Percentiles rank a stretch among this genome's conserved stretches.
Evolutionary conservation across 1,140 invertebrate species (phyloP).

Genomic region (Panagrolaimus sp.): DNA sequence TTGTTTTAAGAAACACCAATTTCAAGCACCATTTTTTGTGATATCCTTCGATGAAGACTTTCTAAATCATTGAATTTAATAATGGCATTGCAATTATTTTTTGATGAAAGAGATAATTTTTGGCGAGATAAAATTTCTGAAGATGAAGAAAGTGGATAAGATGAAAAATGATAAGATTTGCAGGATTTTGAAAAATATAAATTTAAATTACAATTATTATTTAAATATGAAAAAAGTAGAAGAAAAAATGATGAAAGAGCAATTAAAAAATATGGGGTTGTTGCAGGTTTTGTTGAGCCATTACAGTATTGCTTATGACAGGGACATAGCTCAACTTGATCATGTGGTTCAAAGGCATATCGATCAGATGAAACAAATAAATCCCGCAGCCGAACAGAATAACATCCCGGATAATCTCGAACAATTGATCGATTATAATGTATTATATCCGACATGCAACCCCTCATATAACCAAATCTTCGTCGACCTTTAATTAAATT

Average conservation of each 20-base stretch:
- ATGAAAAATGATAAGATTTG: no score
- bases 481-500: conserved; percentile 52
- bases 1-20: no score
- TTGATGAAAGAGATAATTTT: no score
- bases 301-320: conserved; percentile 45
- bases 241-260: neutral
- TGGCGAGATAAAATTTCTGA: no score
- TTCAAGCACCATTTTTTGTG: no score
- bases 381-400: conserved; percentile 36
- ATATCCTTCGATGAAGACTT: no score
- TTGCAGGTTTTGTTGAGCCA: conserved; percentile 14
- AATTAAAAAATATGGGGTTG: neutral
- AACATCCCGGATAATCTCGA: conserved; percentile 30
- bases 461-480: conserved; percentile 56
- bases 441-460: conserved; percentile 58
- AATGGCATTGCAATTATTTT: no score
- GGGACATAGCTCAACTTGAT: conserved; percentile 48
- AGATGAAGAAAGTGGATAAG: no score
- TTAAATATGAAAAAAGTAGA: no score
- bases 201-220: no score
- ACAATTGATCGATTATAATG: conserved; percentile 54
- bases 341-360: conserved; percentile 46
- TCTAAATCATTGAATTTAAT: no score
- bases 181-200: no score
- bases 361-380: conserved; percentile 44